Conservation (phyloP, 2,888 invertebrate genomes). For the Chrysolina americana region DNA sequence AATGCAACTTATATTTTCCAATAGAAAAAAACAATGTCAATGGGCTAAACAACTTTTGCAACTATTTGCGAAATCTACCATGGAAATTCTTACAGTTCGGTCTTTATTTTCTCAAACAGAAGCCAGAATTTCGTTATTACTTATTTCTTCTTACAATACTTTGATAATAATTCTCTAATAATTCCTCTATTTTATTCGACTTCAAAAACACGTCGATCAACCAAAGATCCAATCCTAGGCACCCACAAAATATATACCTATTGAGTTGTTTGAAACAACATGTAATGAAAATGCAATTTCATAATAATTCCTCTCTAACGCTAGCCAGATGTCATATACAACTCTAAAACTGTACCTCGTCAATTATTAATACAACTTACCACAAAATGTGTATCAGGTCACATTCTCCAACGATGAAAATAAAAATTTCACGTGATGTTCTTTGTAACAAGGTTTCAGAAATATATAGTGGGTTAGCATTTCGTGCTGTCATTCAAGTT, state of each 20-base stretch:
- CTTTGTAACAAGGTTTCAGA: constrained; percentile 5
- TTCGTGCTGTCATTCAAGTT: constrained; percentile 13
- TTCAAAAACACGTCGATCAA: no score
- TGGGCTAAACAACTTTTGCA: no score
- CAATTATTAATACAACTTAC: constrained; percentile 28
- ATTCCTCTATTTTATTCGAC: no score
- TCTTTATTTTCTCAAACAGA: no score
- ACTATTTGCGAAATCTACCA: no score
- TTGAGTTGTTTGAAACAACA: background rate
- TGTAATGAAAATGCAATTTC: constrained; percentile 15
- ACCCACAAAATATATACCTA: background rate
- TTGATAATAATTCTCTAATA: no score
- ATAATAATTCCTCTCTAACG: background rate
- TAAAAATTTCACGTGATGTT: constrained; percentile 18
- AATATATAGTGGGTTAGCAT: constrained; percentile 4
- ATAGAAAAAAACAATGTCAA: no score
- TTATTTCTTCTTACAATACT: no score
- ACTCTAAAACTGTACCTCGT: constrained; percentile 9
- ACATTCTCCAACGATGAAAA: constrained; percentile 9
- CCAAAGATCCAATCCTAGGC: background rate
- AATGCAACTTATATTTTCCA: no score
- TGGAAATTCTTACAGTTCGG: no score
- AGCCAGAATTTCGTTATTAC: no score
- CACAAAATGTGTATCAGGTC: constrained; percentile 20
- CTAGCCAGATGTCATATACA: constrained; percentile 6